A percentile compares a stretch with the other conserved stretches of the same genome.
Evolutionary conservation across 2,113 vertebrate species (phyloP).

Genomic region (Ahaetulla prasina): DNA sequence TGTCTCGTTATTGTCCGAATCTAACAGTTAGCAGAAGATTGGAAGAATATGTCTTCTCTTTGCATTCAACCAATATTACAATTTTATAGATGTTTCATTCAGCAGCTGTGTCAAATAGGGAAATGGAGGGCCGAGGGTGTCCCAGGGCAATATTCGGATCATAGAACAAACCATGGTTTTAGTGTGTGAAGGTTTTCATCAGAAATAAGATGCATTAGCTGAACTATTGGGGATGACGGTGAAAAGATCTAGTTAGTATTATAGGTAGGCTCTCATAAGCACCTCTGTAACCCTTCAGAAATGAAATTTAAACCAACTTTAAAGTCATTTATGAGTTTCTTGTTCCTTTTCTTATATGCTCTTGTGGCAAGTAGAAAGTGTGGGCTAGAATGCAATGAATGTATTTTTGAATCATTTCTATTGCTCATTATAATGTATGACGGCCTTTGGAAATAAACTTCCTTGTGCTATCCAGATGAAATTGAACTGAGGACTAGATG

Average conservation of each 20-base stretch:
- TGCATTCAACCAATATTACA: not conserved
- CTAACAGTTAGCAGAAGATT: not conserved
- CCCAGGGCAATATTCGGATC: not conserved
- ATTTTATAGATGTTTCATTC: not conserved
- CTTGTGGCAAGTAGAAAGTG: not conserved
- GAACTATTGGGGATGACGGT: not conserved
- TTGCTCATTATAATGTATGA: not conserved
- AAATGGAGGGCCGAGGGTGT: not conserved
- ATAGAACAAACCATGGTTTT: not conserved
- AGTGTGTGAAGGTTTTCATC: not conserved
- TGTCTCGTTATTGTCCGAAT: no score
- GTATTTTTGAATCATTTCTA: not conserved
- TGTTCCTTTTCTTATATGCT: not conserved
- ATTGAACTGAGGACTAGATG: not conserved
- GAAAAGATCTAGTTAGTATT: not conserved
- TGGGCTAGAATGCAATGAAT: not conserved
- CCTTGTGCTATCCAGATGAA: not conserved
- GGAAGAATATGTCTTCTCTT: not conserved
- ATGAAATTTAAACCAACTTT: not conserved
- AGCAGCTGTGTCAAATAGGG: no score
- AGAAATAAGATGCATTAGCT: not conserved
- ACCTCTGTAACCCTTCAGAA: not conserved
- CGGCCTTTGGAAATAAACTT: not conserved
- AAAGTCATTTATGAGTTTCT: not conserved
- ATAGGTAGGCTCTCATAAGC: not conserved